These are phyloP conservation scores for Myotis vivesi DNA, from an alignment of 2,797 vertebrate species.

Conservation along the genomic window DNA sequence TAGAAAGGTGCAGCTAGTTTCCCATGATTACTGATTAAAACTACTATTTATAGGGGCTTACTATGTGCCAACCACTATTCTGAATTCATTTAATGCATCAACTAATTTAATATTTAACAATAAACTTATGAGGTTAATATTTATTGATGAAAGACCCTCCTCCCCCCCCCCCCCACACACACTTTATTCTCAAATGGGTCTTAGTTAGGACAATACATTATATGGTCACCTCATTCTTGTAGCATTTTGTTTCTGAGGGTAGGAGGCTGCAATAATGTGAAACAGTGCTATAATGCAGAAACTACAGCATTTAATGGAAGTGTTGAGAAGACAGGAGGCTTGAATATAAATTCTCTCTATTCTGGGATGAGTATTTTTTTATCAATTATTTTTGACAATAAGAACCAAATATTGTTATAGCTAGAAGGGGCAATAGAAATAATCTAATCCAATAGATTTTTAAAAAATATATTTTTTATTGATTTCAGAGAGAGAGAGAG, in stretches of 20 bases:
- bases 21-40: not conserved
- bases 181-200: not conserved
- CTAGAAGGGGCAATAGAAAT: not conserved
- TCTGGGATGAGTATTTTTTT: not conserved
- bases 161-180: too few relatives aligned
- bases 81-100: not conserved
- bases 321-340: not conserved
- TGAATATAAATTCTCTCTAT: not conserved
- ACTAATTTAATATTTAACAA: not conserved
- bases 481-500: too few relatives aligned
- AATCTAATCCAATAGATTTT: not conserved
- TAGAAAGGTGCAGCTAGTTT: not conserved
- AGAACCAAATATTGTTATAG: not conserved
- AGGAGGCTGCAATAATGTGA: not conserved
- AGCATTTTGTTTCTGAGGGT: not conserved
- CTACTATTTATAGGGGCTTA: not conserved
- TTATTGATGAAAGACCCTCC: not conserved
- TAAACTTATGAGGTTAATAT: not conserved
- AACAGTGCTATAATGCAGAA: not conserved
- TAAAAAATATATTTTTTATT: too few relatives aligned
- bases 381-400: not conserved
- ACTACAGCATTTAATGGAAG: not conserved
- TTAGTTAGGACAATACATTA: not conserved
- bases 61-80: not conserved
- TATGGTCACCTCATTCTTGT: accelerated